Conservation (phyloP, 2,888 invertebrate genomes). For the Lysandra coridon region DNA sequence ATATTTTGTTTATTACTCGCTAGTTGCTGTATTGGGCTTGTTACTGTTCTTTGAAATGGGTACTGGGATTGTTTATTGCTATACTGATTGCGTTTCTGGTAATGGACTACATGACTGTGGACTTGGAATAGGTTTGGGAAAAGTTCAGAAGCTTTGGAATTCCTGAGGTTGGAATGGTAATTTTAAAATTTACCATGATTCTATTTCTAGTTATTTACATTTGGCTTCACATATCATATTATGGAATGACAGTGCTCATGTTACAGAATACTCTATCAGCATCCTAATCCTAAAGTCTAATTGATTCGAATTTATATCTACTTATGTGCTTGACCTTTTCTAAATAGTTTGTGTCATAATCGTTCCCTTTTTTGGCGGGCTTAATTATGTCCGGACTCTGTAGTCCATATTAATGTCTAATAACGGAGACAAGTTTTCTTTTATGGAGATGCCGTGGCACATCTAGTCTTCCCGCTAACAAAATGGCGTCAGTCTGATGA, state of each 20-base stretch:
- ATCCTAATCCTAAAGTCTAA: neutral
- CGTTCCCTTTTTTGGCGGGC: conserved; percentile 20
- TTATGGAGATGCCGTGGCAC: conserved; percentile 26
- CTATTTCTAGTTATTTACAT: neutral
- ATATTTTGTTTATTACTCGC: neutral
- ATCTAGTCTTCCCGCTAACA: conserved; percentile 28
- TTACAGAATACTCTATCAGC: neutral
- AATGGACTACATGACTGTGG: neutral
- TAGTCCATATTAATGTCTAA: conserved; percentile 30
- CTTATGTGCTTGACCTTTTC: conserved; percentile 22
- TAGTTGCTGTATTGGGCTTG: neutral
- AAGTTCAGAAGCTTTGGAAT: neutral
- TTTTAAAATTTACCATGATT: neutral
- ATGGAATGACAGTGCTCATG: neutral
- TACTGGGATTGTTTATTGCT: neutral
- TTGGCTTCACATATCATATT: neutral
- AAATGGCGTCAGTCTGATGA: conserved; percentile 13
- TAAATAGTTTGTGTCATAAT: neutral
- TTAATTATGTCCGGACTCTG: conserved; percentile 21
- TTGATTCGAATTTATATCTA: neutral
- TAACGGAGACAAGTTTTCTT: conserved; percentile 29
- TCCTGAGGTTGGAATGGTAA: neutral
- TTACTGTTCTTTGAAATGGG: neutral
- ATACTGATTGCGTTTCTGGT: neutral
- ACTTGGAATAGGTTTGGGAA: neutral